Evolutionary conservation across 2,113 vertebrate genomes (phyloP).

Genomic region (Nannospalax galili): DNA sequence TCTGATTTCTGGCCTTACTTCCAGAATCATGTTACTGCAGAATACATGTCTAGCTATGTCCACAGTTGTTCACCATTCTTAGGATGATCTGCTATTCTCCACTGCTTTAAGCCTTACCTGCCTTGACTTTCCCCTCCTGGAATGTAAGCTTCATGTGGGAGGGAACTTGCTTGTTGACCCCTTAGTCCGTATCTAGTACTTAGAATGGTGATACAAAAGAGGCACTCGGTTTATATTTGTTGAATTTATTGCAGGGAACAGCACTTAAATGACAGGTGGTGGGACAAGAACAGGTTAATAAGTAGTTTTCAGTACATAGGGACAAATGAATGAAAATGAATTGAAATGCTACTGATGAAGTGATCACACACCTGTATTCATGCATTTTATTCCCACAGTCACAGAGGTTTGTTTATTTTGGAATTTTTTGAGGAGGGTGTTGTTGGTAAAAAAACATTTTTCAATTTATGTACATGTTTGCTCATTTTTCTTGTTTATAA

Average conservation of each 20-base stretch:
- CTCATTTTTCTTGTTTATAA: constrained; percentile 20
- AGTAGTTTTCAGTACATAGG: background rate
- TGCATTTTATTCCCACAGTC: background rate
- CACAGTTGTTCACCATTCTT: too few species aligned
- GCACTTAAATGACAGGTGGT: background rate
- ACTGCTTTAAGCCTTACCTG: too few species aligned
- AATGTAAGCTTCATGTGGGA: background rate
- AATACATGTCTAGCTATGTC: too few species aligned
- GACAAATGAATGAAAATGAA: background rate
- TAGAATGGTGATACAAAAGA: background rate
- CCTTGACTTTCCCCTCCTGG: background rate
- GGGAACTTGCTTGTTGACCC: background rate
- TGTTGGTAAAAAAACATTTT: background rate
- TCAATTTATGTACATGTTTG: background rate
- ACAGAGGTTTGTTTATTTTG: background rate
- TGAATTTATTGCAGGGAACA: background rate
- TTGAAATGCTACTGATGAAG: background rate
- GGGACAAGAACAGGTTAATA: background rate
- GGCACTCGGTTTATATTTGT: background rate
- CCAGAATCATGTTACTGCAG: background rate
- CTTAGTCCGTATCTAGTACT: background rate
- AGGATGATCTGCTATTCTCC: background rate
- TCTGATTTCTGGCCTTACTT: background rate
- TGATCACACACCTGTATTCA: background rate
- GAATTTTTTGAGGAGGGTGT: too few species aligned